Evolutionary conservation across 2,888 invertebrate species (phyloP).

Genomic region (Caenorhabditis imperialis): DNA sequence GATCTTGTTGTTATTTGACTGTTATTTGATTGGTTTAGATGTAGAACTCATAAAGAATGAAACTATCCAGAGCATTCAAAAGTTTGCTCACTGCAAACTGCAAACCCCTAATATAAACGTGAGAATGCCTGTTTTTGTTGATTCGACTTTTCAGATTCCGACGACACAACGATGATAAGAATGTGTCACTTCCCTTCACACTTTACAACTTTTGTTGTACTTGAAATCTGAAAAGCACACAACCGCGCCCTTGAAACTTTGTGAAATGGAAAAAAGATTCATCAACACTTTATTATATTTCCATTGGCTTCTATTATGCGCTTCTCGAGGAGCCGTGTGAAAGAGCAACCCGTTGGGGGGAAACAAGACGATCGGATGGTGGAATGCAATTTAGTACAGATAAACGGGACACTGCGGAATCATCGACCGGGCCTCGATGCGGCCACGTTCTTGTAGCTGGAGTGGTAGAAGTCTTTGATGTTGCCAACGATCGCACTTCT

Average conservation of each 20-base stretch:
- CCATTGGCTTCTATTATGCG: conserved; percentile 17
- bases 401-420: conserved; percentile 1
- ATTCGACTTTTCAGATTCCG: background rate
- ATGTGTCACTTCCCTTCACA: conserved; percentile 4
- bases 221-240: no score
- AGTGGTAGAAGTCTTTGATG: conserved; percentile 23
- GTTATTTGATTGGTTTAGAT: conserved; percentile 13
- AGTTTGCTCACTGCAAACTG: no score
- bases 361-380: conserved; percentile 22
- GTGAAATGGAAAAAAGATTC: conserved; percentile 18
- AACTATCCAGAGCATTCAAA: background rate
- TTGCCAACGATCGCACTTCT: conserved; percentile 12
- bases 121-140: conserved; percentile 4
- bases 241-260: background rate
- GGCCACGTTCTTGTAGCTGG: conserved; percentile 14
- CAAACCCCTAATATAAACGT: no score
- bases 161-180: conserved; percentile 1
- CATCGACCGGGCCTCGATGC: conserved; percentile 31
- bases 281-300: conserved; percentile 31
- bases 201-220: background rate
- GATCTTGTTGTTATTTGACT: conserved; percentile 3
- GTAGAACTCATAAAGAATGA: conserved; percentile 23
- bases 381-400: conserved; percentile 17
- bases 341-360: conserved; percentile 18
- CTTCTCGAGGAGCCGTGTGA: conserved; percentile 26